Conservation (phyloP, 2,888 invertebrate species). For the Apamea monoglypha region DNA sequence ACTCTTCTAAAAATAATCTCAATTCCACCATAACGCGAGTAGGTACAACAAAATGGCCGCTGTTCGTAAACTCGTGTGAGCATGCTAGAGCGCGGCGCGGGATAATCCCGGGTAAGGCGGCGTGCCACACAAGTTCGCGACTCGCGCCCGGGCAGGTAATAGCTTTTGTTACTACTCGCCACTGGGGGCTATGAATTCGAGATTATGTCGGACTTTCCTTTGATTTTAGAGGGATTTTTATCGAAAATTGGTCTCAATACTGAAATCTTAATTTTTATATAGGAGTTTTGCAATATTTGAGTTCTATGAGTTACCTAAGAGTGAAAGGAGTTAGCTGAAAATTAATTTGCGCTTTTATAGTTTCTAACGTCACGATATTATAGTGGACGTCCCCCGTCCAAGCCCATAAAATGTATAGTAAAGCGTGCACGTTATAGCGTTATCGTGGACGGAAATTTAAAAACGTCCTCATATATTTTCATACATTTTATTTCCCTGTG, state of each 20-base stretch:
- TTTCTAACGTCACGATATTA: too few relatives aligned
- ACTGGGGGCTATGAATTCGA: conserved; percentile 53
- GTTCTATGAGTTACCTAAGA: background rate
- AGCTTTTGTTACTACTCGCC: conserved; percentile 76
- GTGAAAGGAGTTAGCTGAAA: background rate
- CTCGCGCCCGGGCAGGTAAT: conserved; percentile 74
- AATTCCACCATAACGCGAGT: conserved; percentile 7
- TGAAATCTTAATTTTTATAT: background rate
- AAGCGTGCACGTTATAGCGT: too few relatives aligned
- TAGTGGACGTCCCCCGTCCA: too few relatives aligned
- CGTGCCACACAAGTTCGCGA: conserved; percentile 59
- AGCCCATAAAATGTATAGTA: too few relatives aligned
- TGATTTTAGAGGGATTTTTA: conserved; percentile 20
- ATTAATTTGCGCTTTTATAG: too few relatives aligned
- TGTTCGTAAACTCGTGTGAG: conserved; percentile 47
- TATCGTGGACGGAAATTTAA: too few relatives aligned
- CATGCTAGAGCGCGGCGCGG: conserved; percentile 44
- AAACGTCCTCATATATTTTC: too few relatives aligned
- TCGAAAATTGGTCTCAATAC: background rate
- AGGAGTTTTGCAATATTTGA: background rate
- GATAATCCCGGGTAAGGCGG: conserved; percentile 59
- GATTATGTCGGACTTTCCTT: conserved; percentile 36
- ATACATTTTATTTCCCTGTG: too few relatives aligned
- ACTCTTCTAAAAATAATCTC: background rate
- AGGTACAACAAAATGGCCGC: conserved; percentile 44